Evolutionary conservation across 2,797 vertebrate genomes (phyloP).

Genomic region (Adrianichthys oophorus): DNA sequence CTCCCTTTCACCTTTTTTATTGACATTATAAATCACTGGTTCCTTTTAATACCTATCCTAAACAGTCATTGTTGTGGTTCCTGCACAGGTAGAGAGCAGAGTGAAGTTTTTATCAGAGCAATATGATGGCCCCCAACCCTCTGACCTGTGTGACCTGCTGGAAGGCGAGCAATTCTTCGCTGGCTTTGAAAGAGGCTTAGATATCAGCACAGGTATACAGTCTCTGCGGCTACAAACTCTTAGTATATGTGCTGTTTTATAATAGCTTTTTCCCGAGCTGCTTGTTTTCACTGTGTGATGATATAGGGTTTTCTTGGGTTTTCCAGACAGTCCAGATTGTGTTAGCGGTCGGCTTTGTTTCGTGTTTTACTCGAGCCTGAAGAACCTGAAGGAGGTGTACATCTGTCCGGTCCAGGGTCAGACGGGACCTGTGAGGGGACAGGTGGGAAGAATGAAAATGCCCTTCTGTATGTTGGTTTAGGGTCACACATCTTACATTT

Average conservation of each 20-base stretch:
- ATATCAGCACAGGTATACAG: conserved; percentile 84
- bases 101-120: conserved; percentile 69
- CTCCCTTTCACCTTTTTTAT: too few relatives aligned
- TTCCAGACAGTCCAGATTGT: conserved; percentile 90
- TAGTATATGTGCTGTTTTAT: conserved; percentile 11
- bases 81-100: conserved; percentile 69
- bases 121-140: conserved; percentile 94
- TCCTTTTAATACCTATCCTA: not conserved
- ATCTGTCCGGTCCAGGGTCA: conserved; percentile 81
- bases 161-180: conserved; percentile 98
- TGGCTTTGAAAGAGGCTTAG: conserved; percentile 91
- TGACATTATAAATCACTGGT: too few relatives aligned
- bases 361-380: conserved; percentile 92
- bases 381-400: conserved; percentile 94
- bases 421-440: conserved; percentile 85
- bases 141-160: conserved; percentile 90
- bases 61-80: conserved; percentile 16
- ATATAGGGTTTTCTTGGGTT: conserved; percentile 2
- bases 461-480: not conserved
- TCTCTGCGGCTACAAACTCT: conserved; percentile 4
- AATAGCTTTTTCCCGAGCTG: conserved; percentile 3
- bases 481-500: not conserved
- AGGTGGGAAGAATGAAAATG: conserved; percentile 76
- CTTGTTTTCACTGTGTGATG: not conserved
- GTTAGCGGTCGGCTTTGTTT: conserved; percentile 87